Base-by-base conservation (phyloP, 2,888 invertebrate genomes). In the Amblyteles armatorius region DNA sequence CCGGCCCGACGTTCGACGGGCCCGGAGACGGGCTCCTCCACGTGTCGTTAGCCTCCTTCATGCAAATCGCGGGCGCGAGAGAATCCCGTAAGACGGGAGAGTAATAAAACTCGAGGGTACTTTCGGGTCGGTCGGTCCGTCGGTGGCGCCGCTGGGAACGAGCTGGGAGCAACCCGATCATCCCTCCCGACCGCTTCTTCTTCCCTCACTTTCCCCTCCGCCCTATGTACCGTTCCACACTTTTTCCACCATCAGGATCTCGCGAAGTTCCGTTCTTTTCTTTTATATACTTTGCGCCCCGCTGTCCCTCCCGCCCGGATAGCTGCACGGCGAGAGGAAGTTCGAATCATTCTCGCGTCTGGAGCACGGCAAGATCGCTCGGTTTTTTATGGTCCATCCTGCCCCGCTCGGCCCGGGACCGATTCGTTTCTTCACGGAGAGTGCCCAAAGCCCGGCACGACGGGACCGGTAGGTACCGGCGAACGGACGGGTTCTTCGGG, bases 21-120 rank as follows among this genome's bases (percentile, higher is more conserved):
- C 22, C 22, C 22, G 22, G 22, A 22, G 22, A 22, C 22, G 22
- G 69, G 52, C 55, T 90, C 90, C 88, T 89, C 92, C 60, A 48
- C 72, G 67, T 78, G 81, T 84, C 82, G 85, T 85, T 85, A 85
- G 85, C 79, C 82, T 82, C 80, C 72, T 83, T 79, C 76, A 82
- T 85, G 85, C 72, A 84, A 82, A 84, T 84, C 82, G 74, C 79
- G 52, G 40, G 40, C 55, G 60, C 29, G 60, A 63, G 60, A 57
- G 79, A 79, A 71, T 74, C 55, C 57, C 57, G 22, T 69, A 72
- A 52, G 40, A 63, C 55, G 74, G 82, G 36, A 65, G 82, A 69
- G 84, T 82, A 84, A 84, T 84, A 84, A 84, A 84, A 82, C 82
- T 82, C 40, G 82, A 76, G 74, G 82, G 84, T 79, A 82, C 84